Evolutionary conservation across 2,113 vertebrate species (phyloP), one percentile per base, ranked within the genome.

Genomic region (Chunga burmeisteri): DNA sequence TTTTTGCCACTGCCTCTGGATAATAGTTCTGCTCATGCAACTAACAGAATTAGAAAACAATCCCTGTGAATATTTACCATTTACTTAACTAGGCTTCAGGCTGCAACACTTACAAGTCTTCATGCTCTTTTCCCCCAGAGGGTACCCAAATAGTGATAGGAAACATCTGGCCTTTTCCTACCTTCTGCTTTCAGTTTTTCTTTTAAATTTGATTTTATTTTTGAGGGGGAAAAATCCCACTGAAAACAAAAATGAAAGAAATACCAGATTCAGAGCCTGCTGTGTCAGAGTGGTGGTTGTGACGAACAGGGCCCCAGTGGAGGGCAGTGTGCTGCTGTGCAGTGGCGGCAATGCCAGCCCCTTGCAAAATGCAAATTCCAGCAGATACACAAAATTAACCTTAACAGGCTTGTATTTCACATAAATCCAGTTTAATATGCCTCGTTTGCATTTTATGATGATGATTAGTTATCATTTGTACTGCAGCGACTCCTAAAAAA

Each of bases 271-370:
- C 27, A 65, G 86, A 91, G 56, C 20, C 52, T 1, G 47, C 44
- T 21, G 44, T 40, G 81, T 30, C 0, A 1, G 63, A 63, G 40
- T 0, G 7, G 32, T 21, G 42, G 21, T 0, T 50, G 8, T 7
- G 63, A 18, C 13, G 16, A 3, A 4, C 13, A 5, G 15, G 20
- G 34, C 29, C 74, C 92, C 93, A 9, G 92, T 0, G 77, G 93
- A 97, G 94, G 96, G 96, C 96, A 55, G n/a, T 61, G 91, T 74
- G 77, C 61, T 40, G 90, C 86, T 95, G 81, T 4, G 75, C 71
- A 59, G 58, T 4, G 47, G 21, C 2, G 1, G 32, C 34, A 17
- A 40, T n/a, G 50, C 22, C 67, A 65, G 55, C 19, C 27, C n/a
- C 72, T 14, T 46, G 62, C 49, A 47, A 23, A 81, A 47, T 0